Evolutionary conservation across 2,797 vertebrate genomes (phyloP).

Genomic region (Chrysocyon brachyurus): DNA sequence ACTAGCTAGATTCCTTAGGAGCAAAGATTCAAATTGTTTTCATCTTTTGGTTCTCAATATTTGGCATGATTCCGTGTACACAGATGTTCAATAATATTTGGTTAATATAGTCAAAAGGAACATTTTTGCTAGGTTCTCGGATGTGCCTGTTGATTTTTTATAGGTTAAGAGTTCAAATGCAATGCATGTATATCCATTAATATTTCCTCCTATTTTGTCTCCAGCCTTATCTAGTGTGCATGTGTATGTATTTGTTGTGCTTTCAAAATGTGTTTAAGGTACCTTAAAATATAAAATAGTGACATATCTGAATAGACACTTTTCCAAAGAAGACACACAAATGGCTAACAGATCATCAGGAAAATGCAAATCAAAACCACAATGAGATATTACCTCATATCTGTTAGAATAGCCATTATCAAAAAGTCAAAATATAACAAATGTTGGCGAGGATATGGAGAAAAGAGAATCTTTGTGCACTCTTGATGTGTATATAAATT

Average conservation of each 20-base stretch:
- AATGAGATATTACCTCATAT: not conserved
- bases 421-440: not conserved
- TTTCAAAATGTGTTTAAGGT: not conserved
- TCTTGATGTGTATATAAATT: not conserved
- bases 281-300: constrained; percentile 15
- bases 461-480: not conserved
- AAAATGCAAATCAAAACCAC: constrained; percentile 18
- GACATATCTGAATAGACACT: not conserved
- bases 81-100: not conserved
- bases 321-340: constrained; percentile 22
- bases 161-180: not conserved
- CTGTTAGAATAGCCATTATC: not conserved
- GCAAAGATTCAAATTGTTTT: constrained; percentile 36
- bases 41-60: constrained; percentile 32
- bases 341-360: not conserved
- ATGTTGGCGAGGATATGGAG: not conserved
- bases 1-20: not conserved
- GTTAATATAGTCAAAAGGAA: constrained; percentile 43
- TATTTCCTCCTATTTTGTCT: not conserved
- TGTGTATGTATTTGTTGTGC: not conserved
- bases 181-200: not conserved
- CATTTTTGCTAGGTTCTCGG: constrained; percentile 15
- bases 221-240: not conserved
- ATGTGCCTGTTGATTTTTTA: constrained; percentile 33
- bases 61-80: not conserved